Evolutionary conservation across 1,140 invertebrate species (phyloP), one percentile per base, ranked within the genome.

Genomic region (Eufriesea mexicana): DNA sequence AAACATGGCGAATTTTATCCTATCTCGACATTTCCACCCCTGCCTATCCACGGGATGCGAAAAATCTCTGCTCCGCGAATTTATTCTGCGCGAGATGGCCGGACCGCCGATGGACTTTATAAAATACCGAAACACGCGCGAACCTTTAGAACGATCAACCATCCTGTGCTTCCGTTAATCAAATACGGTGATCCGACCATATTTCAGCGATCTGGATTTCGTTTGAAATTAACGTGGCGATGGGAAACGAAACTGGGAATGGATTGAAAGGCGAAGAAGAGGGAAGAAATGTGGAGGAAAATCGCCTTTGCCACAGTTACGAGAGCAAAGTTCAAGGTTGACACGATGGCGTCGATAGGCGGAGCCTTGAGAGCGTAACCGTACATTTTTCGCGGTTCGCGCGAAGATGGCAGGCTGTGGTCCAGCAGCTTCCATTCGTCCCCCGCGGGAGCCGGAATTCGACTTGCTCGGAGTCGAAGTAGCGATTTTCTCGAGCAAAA

Each of bases 391-490:
- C 86, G 35, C 55, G 42, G 70, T 87, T 77, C 55, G 73, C 64
- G 51, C 42, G 51, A 47, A 51, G n/a, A 35, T 25, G 16, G 0
- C 23, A 20, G 16, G 42, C 47, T 47, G 7, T 8, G 14, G 71
- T 76, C 73, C 55, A 18, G 49, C 55, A 54, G 54, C 61, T 62
- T 54, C 42, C 45, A 70, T 86, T 78, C 84, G 61, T 71, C 54
- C 75, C 82, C 55, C 86, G 74, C 68, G 86, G 86, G 86, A 84
- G 67, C 49, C 61, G 86, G 76, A 81, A 88, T 81, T 84, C 82
- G 81, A 45, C 72, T 71, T 42, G 71, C 47, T 68, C 70, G 23
- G 54, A 68, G 74, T 57, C 64, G 73, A 87, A 82, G 70, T 62
- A 28, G 86, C 74, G 86, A 73, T 87, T 87, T 75, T 61, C 54